These are phyloP conservation scores for Thaumetopoea pityocampa DNA, from an alignment of 1,140 invertebrate species.

Conservation along the genomic window DNA sequence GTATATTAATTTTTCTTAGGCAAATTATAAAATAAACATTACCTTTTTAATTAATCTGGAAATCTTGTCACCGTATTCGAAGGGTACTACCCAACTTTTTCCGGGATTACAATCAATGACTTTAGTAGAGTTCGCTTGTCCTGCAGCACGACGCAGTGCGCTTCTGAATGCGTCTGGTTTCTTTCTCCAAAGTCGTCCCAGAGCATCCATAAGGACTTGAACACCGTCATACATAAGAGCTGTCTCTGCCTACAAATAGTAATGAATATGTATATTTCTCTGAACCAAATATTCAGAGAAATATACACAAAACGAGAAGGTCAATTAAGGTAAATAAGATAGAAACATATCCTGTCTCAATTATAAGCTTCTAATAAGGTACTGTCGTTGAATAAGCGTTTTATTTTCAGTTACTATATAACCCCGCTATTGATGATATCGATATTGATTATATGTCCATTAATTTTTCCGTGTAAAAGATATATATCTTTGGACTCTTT, in stretches of 20 bases:
- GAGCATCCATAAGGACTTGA: slow-evolving; percentile 92
- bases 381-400: too few species aligned
- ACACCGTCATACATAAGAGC: slow-evolving; percentile 97
- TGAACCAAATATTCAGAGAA: too few species aligned
- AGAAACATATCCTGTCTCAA: background rate
- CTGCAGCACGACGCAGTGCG: slow-evolving; percentile 80
- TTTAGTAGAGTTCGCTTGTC: slow-evolving; percentile 80
- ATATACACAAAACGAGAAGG: too few species aligned
- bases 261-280: background rate
- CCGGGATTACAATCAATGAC: slow-evolving; percentile 89
- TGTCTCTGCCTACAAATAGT: slow-evolving; percentile 83
- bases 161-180: slow-evolving; percentile 88
- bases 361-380: background rate
- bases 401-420: too few species aligned
- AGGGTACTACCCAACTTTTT: slow-evolving; percentile 88
- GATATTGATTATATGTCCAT: too few species aligned
- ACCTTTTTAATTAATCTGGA: slow-evolving; percentile 92
- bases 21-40: slow-evolving; percentile 15
- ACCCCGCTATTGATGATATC: too few species aligned
- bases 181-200: slow-evolving; percentile 88
- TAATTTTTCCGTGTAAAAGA: too few species aligned
- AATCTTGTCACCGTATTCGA: slow-evolving; percentile 94
- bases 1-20: too few species aligned
- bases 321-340: too few species aligned
- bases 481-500: too few species aligned